A percentile compares a stretch with the other conserved stretches of the same genome.
phyloP scores from a whole-genome alignment of 2,888 invertebrate genomes.

The Dolichopus griseipennis region DNA sequence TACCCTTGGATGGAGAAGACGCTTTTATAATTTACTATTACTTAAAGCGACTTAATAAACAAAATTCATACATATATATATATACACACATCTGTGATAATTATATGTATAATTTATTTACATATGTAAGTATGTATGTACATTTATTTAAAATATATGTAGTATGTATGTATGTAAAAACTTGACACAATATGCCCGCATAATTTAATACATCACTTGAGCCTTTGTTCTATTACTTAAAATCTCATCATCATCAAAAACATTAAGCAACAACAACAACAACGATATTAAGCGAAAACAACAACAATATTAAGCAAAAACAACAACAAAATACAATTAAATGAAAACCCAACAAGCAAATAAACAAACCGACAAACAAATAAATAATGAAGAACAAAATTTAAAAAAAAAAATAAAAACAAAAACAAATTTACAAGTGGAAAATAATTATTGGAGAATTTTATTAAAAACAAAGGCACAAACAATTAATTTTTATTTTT shows the following conservation, averaged over 20 bases:
- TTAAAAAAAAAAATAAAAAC: too few relatives aligned
- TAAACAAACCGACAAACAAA: too few relatives aligned
- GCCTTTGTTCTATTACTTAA: background rate
- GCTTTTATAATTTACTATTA: too few relatives aligned
- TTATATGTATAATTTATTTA: background rate
- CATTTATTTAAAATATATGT: background rate
- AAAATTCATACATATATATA: too few relatives aligned
- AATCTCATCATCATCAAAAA: background rate
- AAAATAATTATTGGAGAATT: background rate
- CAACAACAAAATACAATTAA: too few relatives aligned
- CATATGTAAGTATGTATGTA: background rate
- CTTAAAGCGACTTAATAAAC: too few relatives aligned
- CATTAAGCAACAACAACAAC: background rate
- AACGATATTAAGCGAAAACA: background rate
- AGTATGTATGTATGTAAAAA: background rate
- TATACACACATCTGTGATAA: too few relatives aligned
- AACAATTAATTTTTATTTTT: background rate
- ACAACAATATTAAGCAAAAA: too few relatives aligned
- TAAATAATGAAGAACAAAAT: too few relatives aligned
- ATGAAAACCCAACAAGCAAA: too few relatives aligned
- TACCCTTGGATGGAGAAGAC: too few relatives aligned
- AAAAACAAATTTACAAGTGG: background rate
- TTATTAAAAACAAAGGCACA: background rate
- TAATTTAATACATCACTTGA: slow-evolving; percentile 6
- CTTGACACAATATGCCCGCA: background rate